Percentiles rank a stretch among this genome's conserved stretches.
Conservation (phyloP, 2,113 vertebrate genomes). For the Forbesichthys papilliferus region DNA sequence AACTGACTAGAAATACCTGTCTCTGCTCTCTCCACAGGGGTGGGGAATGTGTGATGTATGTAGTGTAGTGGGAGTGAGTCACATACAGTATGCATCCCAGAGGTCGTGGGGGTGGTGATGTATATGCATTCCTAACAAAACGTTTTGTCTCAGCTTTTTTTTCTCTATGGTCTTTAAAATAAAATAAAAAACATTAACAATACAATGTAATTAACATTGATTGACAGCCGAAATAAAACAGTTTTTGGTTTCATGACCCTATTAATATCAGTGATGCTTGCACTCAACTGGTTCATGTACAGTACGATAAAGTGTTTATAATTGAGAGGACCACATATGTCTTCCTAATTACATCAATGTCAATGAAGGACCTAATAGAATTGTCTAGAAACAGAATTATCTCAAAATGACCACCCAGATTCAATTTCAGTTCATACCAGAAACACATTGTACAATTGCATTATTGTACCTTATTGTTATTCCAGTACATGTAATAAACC, state of each 20-base stretch:
- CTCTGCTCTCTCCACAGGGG: too few relatives aligned
- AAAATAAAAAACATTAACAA: too few relatives aligned
- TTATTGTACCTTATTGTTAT: constrained; percentile 67
- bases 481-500: constrained; percentile 70
- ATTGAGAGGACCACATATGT: constrained; percentile 51
- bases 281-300: background rate
- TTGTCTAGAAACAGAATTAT: constrained; percentile 45
- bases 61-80: too few relatives aligned
- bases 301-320: constrained; percentile 28
- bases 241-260: background rate
- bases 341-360: constrained; percentile 52
- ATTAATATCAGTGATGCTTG: background rate
- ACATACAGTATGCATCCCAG: too few relatives aligned
- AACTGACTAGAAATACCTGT: too few relatives aligned
- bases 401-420: constrained; percentile 55
- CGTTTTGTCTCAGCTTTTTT: too few relatives aligned
- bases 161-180: too few relatives aligned
- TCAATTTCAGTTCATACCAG: constrained; percentile 53
- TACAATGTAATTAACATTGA: too few relatives aligned
- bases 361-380: constrained; percentile 28
- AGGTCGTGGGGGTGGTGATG: too few relatives aligned
- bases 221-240: too few relatives aligned
- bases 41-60: too few relatives aligned
- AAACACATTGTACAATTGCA: constrained; percentile 70
- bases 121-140: too few relatives aligned